Percentiles rank a stretch among this genome's conserved stretches.
phyloP scores from a whole-genome alignment of 2,888 invertebrate species.

The Himalopsyche kuldschensis region DNA sequence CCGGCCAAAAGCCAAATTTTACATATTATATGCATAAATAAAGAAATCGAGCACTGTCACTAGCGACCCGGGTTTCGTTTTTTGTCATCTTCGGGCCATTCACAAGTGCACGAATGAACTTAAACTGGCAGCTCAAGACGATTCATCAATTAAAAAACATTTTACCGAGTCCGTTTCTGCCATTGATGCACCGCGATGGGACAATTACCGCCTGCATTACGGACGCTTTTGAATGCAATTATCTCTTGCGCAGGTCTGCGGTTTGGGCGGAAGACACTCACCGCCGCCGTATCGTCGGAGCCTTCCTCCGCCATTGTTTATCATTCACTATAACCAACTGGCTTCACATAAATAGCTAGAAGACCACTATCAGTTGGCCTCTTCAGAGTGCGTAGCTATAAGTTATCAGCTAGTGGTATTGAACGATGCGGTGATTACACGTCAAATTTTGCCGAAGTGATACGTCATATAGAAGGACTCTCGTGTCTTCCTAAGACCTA shows the following conservation, averaged over 20 bases:
- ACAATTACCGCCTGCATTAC: slow-evolving; percentile 8
- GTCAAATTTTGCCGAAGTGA: no score
- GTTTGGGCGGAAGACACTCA: slow-evolving; percentile 1
- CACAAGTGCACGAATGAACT: no score
- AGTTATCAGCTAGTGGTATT: neutral
- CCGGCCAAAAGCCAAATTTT: no score
- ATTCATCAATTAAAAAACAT: no score
- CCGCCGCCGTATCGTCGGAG: neutral
- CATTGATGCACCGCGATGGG: neutral
- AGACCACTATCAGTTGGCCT: neutral
- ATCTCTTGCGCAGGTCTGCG: slow-evolving; percentile 12
- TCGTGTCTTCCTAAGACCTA: no score
- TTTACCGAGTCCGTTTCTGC: neutral
- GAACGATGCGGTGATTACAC: neutral
- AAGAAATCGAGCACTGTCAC: no score
- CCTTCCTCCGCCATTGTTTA: neutral
- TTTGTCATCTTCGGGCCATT: no score
- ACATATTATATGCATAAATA: no score
- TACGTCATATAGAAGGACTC: no score
- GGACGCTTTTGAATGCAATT: slow-evolving; percentile 18
- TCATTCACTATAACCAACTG: neutral
- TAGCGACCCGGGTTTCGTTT: no score
- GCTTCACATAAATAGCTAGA: neutral
- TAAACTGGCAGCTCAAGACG: no score
- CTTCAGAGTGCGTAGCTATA: neutral